A percentile compares a stretch with the other conserved stretches of the same genome.
These are phyloP conservation scores for Troides oblongomaculatus DNA, from an alignment of 2,888 invertebrate genomes.

Conservation along the genomic window DNA sequence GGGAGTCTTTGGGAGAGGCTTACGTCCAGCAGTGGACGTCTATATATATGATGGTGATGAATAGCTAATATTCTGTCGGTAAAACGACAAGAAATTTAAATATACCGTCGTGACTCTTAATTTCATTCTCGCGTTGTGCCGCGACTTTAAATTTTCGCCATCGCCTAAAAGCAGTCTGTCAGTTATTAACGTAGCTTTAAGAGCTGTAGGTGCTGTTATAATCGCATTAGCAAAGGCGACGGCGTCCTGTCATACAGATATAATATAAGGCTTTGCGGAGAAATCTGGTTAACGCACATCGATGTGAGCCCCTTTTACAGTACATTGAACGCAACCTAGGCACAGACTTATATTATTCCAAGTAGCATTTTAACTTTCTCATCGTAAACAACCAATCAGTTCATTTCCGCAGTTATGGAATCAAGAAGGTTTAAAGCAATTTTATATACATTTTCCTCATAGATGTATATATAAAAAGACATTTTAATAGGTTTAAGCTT, in stretches of 20 bases:
- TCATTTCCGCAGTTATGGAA: neutral
- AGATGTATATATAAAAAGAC: too few relatives aligned
- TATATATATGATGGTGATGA: too few relatives aligned
- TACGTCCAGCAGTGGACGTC: too few relatives aligned
- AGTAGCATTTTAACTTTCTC: neutral
- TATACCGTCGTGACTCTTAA: slow-evolving; percentile 18
- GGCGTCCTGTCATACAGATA: slow-evolving; percentile 36
- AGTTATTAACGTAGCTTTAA: slow-evolving; percentile 24
- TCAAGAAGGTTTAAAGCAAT: too few relatives aligned
- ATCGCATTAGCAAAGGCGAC: slow-evolving; percentile 62
- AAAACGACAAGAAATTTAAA: slow-evolving; percentile 18
- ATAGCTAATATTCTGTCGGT: neutral
- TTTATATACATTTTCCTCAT: too few relatives aligned
- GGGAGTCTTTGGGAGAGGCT: too few relatives aligned
- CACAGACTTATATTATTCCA: too few relatives aligned
- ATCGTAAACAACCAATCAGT: neutral
- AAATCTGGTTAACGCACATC: slow-evolving; percentile 42
- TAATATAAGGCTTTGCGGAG: slow-evolving; percentile 42
- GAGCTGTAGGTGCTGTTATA: slow-evolving; percentile 51
- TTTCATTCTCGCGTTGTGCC: slow-evolving; percentile 21
- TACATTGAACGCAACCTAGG: slow-evolving; percentile 30
- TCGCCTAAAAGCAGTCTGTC: slow-evolving; percentile 24
- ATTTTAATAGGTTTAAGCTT: too few relatives aligned
- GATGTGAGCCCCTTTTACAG: slow-evolving; percentile 32
- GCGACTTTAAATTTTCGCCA: slow-evolving; percentile 14